Conservation (phyloP, 2,113 vertebrate species). For the Puffinus mauretanicus region DNA sequence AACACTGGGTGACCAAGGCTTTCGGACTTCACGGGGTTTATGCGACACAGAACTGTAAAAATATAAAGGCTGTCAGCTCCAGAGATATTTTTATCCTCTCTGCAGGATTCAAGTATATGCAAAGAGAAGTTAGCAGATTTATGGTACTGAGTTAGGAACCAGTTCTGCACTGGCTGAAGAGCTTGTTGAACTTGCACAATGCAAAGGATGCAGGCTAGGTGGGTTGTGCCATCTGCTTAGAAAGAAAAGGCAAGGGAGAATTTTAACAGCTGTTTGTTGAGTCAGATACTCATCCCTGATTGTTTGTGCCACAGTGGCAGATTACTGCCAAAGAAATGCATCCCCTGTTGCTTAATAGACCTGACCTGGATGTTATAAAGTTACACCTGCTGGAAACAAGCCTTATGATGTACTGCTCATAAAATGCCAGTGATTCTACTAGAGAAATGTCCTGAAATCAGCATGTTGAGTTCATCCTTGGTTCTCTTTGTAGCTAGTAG, state of each 20-base stretch:
- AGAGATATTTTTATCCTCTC: constrained; percentile 28
- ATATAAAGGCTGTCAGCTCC: neutral
- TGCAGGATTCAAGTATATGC: constrained; percentile 17
- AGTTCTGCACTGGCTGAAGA: constrained; percentile 10
- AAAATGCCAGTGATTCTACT: constrained; percentile 16
- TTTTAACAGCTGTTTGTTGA: constrained; percentile 62
- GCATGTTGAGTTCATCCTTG: neutral
- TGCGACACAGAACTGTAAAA: neutral
- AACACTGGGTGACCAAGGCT: neutral
- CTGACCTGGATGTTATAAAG: constrained; percentile 59
- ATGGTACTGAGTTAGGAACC: neutral
- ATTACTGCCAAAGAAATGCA: constrained; percentile 60
- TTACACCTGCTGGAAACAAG: constrained; percentile 55
- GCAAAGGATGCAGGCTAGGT: neutral
- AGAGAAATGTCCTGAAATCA: constrained; percentile 41
- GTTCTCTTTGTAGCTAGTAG: neutral
- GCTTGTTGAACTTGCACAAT: neutral
- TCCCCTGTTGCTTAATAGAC: constrained; percentile 57
- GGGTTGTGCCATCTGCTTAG: constrained; percentile 39
- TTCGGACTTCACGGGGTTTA: neutral
- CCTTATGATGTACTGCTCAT: constrained; percentile 39
- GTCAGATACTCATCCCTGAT: constrained; percentile 55
- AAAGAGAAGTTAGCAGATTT: constrained; percentile 8
- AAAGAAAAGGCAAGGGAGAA: constrained; percentile 30
- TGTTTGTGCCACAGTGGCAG: constrained; percentile 45